Percentiles rank a stretch among this genome's conserved stretches.
These are phyloP conservation scores for Oreochromis grahami DNA, from an alignment of 2,797 vertebrate genomes.

Conservation along the genomic window DNA sequence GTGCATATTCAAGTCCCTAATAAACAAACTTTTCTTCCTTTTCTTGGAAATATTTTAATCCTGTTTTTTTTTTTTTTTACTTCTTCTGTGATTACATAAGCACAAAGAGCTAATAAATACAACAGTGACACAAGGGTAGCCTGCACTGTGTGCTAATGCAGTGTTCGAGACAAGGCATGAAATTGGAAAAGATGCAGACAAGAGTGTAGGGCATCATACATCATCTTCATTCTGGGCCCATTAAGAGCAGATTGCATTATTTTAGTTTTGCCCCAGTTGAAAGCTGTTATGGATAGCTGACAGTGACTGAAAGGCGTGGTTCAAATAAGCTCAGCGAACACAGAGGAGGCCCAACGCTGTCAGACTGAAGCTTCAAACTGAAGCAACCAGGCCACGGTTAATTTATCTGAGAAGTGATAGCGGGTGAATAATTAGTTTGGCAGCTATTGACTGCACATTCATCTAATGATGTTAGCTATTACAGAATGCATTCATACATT, in stretches of 20 bases:
- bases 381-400: background rate
- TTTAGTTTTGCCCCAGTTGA: background rate
- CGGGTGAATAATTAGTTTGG: background rate
- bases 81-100: background rate
- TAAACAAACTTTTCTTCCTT: background rate
- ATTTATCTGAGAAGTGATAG: background rate
- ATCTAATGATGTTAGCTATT: background rate
- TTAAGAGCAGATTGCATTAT: background rate
- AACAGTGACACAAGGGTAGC: background rate
- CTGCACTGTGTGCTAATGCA: background rate
- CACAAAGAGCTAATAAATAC: background rate
- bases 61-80: background rate
- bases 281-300: background rate
- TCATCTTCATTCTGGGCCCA: background rate
- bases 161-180: background rate
- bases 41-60: background rate
- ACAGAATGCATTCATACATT: background rate
- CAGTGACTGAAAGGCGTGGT: background rate
- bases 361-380: background rate
- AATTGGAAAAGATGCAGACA: background rate
- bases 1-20: background rate
- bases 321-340: background rate
- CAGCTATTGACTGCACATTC: background rate
- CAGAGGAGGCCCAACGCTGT: background rate
- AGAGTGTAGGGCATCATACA: background rate